Conservation (phyloP, 2,888 invertebrate genomes). For the Drosophila prolongata region DNA sequence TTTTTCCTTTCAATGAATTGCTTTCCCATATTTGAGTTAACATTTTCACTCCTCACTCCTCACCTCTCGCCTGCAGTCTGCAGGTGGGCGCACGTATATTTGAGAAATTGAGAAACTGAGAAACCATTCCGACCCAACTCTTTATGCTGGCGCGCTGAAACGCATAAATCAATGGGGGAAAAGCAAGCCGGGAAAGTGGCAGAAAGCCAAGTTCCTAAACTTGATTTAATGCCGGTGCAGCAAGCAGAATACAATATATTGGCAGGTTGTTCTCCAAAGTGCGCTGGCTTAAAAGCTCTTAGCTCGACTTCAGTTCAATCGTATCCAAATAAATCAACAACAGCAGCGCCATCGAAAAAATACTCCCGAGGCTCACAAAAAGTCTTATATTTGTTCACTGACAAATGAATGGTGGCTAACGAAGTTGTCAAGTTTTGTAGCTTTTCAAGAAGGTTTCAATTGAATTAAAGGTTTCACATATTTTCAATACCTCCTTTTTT, state of each 20-base stretch:
- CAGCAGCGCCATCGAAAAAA: slow-evolving; percentile 17
- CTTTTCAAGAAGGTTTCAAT: slow-evolving; percentile 1
- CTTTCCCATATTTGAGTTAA: slow-evolving; percentile 64
- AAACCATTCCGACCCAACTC: slow-evolving; percentile 33
- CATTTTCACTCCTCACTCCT: slow-evolving; percentile 41
- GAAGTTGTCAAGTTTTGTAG: slow-evolving; percentile 16
- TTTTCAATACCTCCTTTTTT: no score
- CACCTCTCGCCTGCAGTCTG: slow-evolving; percentile 23
- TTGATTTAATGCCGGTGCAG: slow-evolving; percentile 67
- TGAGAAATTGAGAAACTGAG: slow-evolving; percentile 8
- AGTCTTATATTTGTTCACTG: slow-evolving; percentile 12
- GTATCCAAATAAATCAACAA: slow-evolving; percentile 46
- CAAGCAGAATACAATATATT: slow-evolving; percentile 47
- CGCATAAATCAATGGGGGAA: slow-evolving; percentile 71
- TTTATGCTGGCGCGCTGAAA: slow-evolving; percentile 52
- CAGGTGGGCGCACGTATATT: slow-evolving; percentile 21
- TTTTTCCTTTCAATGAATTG: slow-evolving; percentile 38
- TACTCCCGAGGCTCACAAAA: slow-evolving; percentile 33
- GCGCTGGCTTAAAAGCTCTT: slow-evolving; percentile 48
- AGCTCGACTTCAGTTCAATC: slow-evolving; percentile 46
- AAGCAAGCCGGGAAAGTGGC: slow-evolving; percentile 42
- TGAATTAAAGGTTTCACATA: background rate
- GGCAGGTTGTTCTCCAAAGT: slow-evolving; percentile 51
- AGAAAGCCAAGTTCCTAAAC: slow-evolving; percentile 67
- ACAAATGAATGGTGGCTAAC: slow-evolving; percentile 25